These are phyloP conservation scores for Medauroidea extradentata DNA, from an alignment of 1,140 invertebrate species.

Conservation along the genomic window DNA sequence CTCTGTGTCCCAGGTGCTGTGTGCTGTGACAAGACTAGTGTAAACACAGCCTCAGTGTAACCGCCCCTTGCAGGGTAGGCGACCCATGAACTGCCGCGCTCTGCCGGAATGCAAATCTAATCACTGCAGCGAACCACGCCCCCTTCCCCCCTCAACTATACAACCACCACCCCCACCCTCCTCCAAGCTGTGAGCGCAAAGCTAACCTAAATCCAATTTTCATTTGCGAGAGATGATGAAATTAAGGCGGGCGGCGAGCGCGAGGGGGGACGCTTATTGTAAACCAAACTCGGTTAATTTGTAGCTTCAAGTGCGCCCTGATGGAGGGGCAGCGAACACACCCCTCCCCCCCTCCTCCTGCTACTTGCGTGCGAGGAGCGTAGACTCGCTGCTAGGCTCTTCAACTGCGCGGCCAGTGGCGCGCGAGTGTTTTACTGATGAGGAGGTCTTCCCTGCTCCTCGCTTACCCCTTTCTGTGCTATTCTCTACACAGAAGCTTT, in stretches of 20 bases:
- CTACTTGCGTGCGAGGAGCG: neutral
- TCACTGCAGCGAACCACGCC: conserved; percentile 7
- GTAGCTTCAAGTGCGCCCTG: conserved; percentile 16
- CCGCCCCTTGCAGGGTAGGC: too few species aligned
- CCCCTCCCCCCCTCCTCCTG: neutral
- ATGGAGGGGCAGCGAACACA: neutral
- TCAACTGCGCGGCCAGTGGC: neutral
- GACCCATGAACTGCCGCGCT: conserved; percentile 8
- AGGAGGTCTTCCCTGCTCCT: too few species aligned
- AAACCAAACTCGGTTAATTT: conserved; percentile 47
- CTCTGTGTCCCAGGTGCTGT: too few species aligned
- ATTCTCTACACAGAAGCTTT: too few species aligned
- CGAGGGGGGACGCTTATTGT: conserved; percentile 40
- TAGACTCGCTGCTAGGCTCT: neutral
- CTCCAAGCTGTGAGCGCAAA: too few species aligned
- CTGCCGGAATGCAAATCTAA: conserved; percentile 25
- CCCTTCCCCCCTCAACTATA: too few species aligned
- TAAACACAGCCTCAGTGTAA: too few species aligned
- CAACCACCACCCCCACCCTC: too few species aligned
- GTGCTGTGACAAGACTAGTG: too few species aligned
- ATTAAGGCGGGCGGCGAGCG: conserved; percentile 25
- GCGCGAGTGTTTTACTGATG: too few species aligned
- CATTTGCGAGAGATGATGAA: conserved; percentile 36
- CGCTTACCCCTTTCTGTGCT: too few species aligned
- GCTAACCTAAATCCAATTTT: conserved; percentile 20